Evolutionary conservation across 30 jellyfish, hydroid and myxozoan species (phyloP).

Genomic region (Aurelia aurita complex sp. Pacific): DNA sequence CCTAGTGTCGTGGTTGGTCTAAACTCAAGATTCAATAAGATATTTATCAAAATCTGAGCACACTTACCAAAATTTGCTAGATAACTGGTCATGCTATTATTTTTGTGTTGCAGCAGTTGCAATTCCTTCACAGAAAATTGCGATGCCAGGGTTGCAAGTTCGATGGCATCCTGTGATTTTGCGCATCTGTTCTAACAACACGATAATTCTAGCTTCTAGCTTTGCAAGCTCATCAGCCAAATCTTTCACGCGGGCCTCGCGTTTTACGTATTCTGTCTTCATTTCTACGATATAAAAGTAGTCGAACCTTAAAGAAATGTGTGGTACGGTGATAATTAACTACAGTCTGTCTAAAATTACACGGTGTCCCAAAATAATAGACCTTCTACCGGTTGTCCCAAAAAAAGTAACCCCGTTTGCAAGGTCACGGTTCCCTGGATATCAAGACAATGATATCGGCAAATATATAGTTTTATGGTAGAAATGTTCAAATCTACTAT

Average conservation of each 20-base stretch:
- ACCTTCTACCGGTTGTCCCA: too few relatives aligned
- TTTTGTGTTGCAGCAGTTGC: not conserved
- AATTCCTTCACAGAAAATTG: not conserved
- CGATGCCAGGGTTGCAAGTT: conserved; percentile 75
- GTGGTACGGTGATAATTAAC: too few relatives aligned
- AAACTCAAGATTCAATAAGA: not conserved
- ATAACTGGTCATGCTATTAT: not conserved
- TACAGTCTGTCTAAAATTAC: too few relatives aligned
- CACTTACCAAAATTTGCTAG: not conserved
- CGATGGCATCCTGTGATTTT: conserved; percentile 72
- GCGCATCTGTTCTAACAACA: conserved; percentile 29
- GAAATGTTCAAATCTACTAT: too few relatives aligned
- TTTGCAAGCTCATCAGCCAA: conserved; percentile 70
- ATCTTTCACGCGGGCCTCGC: conserved; percentile 80
- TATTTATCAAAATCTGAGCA: not conserved
- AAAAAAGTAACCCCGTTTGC: too few relatives aligned
- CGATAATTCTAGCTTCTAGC: conserved; percentile 65
- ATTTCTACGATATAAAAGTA: conserved; percentile 47
- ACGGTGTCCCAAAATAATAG: too few relatives aligned
- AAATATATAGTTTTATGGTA: too few relatives aligned
- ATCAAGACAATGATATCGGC: too few relatives aligned
- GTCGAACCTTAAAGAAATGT: not conserved
- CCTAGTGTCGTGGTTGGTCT: too few relatives aligned
- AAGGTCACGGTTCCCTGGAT: too few relatives aligned
- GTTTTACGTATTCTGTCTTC: conserved; percentile 43